Percentiles rank a stretch among this genome's conserved stretches.
Evolutionary conservation across 2,113 vertebrate species (phyloP).

Genomic region (Pangasianodon hypophthalmus): DNA sequence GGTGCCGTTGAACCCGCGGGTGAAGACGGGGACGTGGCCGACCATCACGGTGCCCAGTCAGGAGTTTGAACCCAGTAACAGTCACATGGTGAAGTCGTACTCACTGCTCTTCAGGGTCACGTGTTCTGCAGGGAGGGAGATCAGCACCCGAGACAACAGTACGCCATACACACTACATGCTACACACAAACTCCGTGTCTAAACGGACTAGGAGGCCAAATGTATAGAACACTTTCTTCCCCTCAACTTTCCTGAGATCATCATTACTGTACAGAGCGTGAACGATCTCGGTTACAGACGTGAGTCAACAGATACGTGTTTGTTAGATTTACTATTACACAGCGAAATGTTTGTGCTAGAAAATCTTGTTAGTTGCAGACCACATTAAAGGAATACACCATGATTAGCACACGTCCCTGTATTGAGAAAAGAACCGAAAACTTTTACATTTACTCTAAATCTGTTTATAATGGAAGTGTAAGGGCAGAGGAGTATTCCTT

Average conservation of each 20-base stretch:
- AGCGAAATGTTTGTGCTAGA: background rate
- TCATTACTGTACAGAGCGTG: background rate
- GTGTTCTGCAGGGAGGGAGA: conserved; percentile 85
- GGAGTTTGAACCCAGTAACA: conserved; percentile 98
- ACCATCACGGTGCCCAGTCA: conserved; percentile 96
- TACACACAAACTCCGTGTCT: background rate
- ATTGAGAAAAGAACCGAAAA: too few relatives aligned
- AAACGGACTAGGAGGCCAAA: background rate
- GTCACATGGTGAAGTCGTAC: conserved; percentile 99
- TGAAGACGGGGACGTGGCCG: conserved; percentile 90
- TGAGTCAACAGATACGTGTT: background rate
- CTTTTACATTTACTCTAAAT: background rate
- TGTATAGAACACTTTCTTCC: background rate
- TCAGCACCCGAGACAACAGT: conserved; percentile 88
- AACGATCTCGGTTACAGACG: background rate
- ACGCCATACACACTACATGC: conserved; percentile 51
- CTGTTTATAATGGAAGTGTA: background rate
- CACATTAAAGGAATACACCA: background rate
- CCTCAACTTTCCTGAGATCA: background rate
- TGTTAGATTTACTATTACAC: background rate
- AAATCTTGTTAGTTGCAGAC: background rate
- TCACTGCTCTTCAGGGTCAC: conserved; percentile 97
- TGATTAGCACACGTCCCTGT: too few relatives aligned
- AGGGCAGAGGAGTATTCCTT: background rate
- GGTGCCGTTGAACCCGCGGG: conserved; percentile 99